These are phyloP conservation scores for Clarias pachynema DNA, from an alignment of 2,797 vertebrate genomes.

Conservation along the genomic window DNA sequence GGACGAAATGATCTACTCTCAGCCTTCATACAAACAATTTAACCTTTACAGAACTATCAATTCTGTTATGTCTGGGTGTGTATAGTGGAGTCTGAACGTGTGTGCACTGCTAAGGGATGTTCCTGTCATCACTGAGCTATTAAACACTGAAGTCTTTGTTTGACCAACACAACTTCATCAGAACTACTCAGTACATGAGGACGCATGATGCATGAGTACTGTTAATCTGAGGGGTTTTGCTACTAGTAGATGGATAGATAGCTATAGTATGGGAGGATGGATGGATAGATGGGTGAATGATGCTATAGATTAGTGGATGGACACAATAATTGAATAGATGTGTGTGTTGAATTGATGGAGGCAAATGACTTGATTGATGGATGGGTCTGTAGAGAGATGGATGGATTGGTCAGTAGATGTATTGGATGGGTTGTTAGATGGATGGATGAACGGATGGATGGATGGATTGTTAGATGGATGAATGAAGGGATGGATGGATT, in stretches of 20 bases:
- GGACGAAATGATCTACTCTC: slow-evolving; percentile 59
- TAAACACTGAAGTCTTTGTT: not conserved
- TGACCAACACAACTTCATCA: not conserved
- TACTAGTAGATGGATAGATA: not conserved
- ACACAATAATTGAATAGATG: no score
- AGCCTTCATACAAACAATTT: slow-evolving; percentile 30
- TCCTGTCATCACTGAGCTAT: not conserved
- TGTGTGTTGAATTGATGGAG: no score
- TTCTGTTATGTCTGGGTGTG: no score
- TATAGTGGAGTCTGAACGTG: not conserved
- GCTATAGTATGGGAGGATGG: not conserved
- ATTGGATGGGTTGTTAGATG: no score
- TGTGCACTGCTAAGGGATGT: not conserved
- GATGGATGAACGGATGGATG: no score
- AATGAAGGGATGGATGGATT: not conserved
- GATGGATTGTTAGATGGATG: no score
- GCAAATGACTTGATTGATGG: not conserved
- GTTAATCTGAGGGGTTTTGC: not conserved
- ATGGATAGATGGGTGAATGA: not conserved
- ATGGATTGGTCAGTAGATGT: not conserved
- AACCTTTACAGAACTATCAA: not conserved
- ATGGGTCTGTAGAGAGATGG: not conserved
- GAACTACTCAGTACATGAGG: not conserved
- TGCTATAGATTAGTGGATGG: not conserved
- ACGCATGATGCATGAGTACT: not conserved